Evolutionary conservation across 2,797 vertebrate species (phyloP).

Genomic region (Acrossocheilus fasciatus): DNA sequence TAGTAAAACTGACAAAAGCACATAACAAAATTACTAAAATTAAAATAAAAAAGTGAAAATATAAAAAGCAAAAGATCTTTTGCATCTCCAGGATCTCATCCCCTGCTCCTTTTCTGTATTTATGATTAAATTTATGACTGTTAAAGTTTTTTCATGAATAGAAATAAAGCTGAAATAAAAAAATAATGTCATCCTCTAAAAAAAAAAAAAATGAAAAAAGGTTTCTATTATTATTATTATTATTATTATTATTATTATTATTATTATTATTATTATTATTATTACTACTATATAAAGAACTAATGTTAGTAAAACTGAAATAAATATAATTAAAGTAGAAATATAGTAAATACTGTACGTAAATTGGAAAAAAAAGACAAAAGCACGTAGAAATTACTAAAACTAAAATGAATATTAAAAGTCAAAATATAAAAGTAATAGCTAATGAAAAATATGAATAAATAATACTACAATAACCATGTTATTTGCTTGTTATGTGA

Average conservation of each 20-base stretch:
- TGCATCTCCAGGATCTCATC: background rate
- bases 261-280: no score
- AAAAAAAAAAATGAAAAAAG: background rate
- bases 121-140: background rate
- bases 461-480: background rate
- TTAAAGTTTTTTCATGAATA: background rate
- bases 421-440: background rate
- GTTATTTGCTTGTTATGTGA: background rate
- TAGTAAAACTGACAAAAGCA: background rate
- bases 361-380: background rate
- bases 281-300: no score
- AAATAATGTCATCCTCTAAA: background rate
- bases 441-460: background rate
- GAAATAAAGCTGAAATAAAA: background rate
- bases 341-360: background rate
- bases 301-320: background rate
- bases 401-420: background rate
- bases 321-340: background rate
- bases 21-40: background rate
- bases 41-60: background rate
- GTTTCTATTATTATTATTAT: no score
- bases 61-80: background rate
- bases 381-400: background rate
- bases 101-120: background rate
- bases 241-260: no score